phyloP scores from a whole-genome alignment of 1,140 invertebrate species.

The Himalopsyche phryganea region DNA sequence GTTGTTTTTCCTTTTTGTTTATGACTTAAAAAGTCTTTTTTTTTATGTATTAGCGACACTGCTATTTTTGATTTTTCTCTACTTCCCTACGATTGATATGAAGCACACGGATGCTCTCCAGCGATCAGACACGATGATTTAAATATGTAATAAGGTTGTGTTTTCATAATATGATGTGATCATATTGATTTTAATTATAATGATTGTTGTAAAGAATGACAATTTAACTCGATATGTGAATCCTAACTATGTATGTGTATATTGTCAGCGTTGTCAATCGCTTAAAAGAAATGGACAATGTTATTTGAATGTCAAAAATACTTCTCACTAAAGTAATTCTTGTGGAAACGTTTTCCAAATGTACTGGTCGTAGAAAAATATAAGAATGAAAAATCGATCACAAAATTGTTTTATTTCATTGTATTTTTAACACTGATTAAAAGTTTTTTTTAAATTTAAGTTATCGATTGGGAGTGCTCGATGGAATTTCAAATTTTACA shows the following conservation, averaged over 20 bases:
- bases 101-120: constrained; percentile 2
- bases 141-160: constrained; percentile 22
- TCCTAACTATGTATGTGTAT: constrained; percentile 15
- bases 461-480: no score
- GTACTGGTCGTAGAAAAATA: constrained; percentile 25
- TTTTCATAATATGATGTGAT: constrained; percentile 18
- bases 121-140: constrained; percentile 6
- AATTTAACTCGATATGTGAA: constrained; percentile 5
- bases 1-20: not conserved
- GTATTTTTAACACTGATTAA: no score
- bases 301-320: constrained; percentile 23
- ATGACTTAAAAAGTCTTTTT: not conserved
- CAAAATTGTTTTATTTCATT: constrained; percentile 16
- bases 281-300: not conserved
- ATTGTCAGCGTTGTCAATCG: not conserved
- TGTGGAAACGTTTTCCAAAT: constrained; percentile 13
- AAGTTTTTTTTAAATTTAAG: no score
- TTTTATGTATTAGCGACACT: not conserved
- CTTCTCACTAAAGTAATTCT: constrained; percentile 6
- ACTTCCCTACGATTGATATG: not conserved
- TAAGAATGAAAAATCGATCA: constrained; percentile 24
- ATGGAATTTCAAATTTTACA: no score
- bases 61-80: not conserved
- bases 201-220: constrained; percentile 10
- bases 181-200: constrained; percentile 20